Evolutionary conservation across 2,113 vertebrate species (phyloP), one percentile per base, ranked within the genome.

Genomic region (Varanus komodoensis): DNA sequence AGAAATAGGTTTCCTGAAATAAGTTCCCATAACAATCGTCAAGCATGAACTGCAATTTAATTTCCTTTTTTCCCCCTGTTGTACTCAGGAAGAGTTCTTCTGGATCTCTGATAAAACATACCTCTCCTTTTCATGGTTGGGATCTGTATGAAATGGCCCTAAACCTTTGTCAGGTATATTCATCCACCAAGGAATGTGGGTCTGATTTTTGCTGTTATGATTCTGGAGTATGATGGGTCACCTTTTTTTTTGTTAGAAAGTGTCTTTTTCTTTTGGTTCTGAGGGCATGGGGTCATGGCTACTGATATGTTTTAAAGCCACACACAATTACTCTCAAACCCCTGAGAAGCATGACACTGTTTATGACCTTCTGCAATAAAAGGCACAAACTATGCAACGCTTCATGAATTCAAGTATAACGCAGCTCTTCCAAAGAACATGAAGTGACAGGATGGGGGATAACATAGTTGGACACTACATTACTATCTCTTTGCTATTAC

Each of bases 251-350:
- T 91, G 89, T 27, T 68, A 91, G 38, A 44, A 94, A 90, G 95
- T 90, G 94, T 89, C 87, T 93, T 91, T 95, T 87, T 91, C 44
- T 92, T 84, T 93, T 92, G 90, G 93, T 80, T 96, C 89, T 75
- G 21, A 88, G 75, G 94, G 81, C 89, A 91, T 88, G 61, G 89
- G 96, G 96, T 96, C 95, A 96, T 91, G 82, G 92, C 91, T 94
- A 95, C 84, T 90, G 94, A 94, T 95, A 92, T 93, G 95, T 96
- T 96, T 96, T 97, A 96, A 97, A 97, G 92, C 95, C 96, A 93
- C 93, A 94, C 90, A 95, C 96, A 96, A 96, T 98, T 97, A 96
- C 95, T 91, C 95, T 95, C 95, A 95, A 95, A 79, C 90, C 93
- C 68, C 89, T 82, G 89, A 91, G 95, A 97, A 96, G 92, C 90